These are phyloP conservation scores for Myotis daubentonii DNA, from an alignment of 2,797 vertebrate genomes.

Conservation along the genomic window DNA sequence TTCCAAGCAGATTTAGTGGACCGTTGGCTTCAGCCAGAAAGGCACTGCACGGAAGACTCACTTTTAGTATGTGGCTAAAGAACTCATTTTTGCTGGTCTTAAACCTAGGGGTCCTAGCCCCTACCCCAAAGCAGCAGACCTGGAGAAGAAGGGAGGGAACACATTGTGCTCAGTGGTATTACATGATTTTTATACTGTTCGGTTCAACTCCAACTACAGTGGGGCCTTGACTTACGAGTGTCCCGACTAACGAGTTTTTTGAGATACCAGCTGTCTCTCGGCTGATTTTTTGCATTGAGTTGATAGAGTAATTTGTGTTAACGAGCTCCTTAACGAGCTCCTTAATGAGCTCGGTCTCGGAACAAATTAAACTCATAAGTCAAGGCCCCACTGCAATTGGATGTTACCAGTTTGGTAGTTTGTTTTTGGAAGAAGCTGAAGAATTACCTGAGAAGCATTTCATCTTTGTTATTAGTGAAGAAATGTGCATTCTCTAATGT, in stretches of 20 bases:
- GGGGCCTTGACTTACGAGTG: too few relatives aligned
- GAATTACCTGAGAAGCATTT: background rate
- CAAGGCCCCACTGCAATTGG: background rate
- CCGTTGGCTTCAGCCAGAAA: conserved; percentile 72
- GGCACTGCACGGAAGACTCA: background rate
- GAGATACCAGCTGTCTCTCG: too few relatives aligned
- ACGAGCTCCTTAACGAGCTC: too few relatives aligned
- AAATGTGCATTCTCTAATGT: background rate
- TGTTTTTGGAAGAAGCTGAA: conserved; percentile 33
- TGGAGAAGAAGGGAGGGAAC: background rate
- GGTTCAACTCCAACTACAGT: background rate
- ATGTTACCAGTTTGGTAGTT: background rate
- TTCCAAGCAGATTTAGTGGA: conserved; percentile 77
- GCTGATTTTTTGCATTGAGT: too few relatives aligned
- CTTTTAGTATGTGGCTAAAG: conserved; percentile 61
- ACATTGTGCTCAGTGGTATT: background rate
- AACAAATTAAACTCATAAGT: too few relatives aligned
- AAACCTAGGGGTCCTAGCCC: background rate
- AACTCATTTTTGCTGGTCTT: conserved; percentile 32
- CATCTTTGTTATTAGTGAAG: conserved; percentile 42
- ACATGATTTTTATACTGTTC: conserved; percentile 32
- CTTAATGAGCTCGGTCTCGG: too few relatives aligned
- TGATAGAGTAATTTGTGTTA: too few relatives aligned
- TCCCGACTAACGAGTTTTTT: too few relatives aligned
- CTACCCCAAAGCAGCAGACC: background rate